Evolutionary conservation across 2,888 invertebrate genomes (phyloP), one percentile per base, ranked within the genome.

Genomic region (Cephalotes varians): DNA sequence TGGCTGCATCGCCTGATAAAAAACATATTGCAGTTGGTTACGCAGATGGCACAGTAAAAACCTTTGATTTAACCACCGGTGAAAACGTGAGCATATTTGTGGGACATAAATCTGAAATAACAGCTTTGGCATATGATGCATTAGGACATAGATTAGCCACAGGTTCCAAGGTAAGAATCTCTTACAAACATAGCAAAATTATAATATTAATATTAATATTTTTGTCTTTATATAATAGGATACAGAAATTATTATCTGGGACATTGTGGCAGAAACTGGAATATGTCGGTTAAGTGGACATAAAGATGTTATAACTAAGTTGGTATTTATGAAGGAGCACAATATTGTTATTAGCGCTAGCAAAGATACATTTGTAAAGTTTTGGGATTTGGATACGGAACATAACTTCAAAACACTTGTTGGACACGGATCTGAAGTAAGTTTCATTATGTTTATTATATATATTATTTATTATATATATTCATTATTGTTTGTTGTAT

Each of bases 371-470:
- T 98, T 98, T 94, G 96, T 99, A 0, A 99, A 99, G 94, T 98
- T 99, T 94, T 99, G 99, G 99, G 98, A 99, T 94, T 95, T 99
- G 87, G 97, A 98, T 88, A 98, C 98, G 7, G 98, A 98, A 91
- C 98, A 98, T 92, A 99, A 99, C 94, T 99, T 99, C 92, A 98
- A 98, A 94, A 99, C 99, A 3, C 95, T 99, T 71, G 97, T 98
- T 56, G 99, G 98, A 82, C 98, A 98, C 95, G 96, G 97, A 91
- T 96, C 97, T 87, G 99, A 99, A 95, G 97, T 97, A 95, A 91
- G 34, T 18, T 47, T 37, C 10, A 65, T 58, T 21, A 18, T 67
- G 28, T 49, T 28, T 4, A n/a, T n/a, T n/a, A n/a, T n/a, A n/a
- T n/a, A n/a, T n/a, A n/a, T n/a, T n/a, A n/a, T n/a, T n/a, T n/a